phyloP scores from a whole-genome alignment of 2,113 vertebrate species.

The Eurypyga helias region DNA sequence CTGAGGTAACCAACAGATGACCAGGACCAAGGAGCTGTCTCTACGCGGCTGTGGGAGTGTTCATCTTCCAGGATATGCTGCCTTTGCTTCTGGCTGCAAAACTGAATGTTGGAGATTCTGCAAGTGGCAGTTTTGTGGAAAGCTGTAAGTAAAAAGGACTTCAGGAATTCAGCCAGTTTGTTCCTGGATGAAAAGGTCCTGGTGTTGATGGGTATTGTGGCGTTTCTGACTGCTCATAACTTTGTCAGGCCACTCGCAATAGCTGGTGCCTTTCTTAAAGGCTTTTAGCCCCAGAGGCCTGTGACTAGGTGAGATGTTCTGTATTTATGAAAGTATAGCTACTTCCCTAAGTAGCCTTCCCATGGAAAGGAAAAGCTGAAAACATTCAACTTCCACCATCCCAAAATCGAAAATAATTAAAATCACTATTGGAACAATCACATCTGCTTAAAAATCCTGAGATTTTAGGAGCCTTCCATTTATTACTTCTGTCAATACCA shows the following conservation, averaged over 20 bases:
- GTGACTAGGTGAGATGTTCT: not conserved
- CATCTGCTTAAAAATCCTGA: not conserved
- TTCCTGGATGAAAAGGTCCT: not conserved
- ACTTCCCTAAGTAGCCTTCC: not conserved
- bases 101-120: not conserved
- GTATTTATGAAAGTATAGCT: not conserved
- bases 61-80: not conserved
- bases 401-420: not conserved
- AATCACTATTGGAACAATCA: not conserved
- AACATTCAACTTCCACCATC: not conserved
- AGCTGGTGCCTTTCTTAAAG: not conserved
- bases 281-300: not conserved
- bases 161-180: not conserved
- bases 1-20: not conserved
- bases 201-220: not conserved
- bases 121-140: not conserved
- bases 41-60: not conserved
- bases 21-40: not conserved
- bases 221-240: not conserved
- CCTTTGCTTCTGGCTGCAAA: not conserved
- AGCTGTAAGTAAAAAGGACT: accelerated
- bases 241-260: not conserved
- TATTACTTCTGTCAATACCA: not conserved
- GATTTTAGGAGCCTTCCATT: not conserved
- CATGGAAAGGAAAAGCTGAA: not conserved